These are phyloP conservation scores for Andrena praecox DNA, from an alignment of 2,888 invertebrate genomes.

Conservation along the genomic window DNA sequence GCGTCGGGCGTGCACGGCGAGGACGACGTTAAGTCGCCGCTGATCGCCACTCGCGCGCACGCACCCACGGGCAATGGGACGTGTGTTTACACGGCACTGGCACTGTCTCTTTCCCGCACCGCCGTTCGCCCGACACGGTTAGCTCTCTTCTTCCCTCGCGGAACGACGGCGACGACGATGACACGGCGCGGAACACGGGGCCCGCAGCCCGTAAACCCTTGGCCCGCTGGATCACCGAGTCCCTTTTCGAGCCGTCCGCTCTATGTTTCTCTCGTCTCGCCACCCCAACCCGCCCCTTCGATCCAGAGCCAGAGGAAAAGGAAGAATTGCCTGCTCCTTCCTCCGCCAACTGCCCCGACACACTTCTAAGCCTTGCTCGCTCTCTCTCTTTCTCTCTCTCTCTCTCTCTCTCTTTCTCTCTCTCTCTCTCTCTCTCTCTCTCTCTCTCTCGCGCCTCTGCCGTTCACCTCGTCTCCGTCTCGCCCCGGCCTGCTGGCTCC, in stretches of 20 bases:
- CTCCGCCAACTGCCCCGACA: conserved; percentile 47
- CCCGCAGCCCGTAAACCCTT: conserved; percentile 44
- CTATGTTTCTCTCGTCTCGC: conserved; percentile 43
- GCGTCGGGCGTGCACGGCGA: conserved; percentile 9
- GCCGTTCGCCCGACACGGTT: conserved; percentile 30
- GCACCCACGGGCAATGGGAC: conserved; percentile 56
- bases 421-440: conserved; percentile 17
- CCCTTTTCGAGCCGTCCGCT: conserved; percentile 26
- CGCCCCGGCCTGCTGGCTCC: neutral
- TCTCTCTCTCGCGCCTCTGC: conserved; percentile 3
- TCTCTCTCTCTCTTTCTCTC: conserved; percentile 10
- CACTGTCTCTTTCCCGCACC: conserved; percentile 50
- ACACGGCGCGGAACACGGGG: neutral
- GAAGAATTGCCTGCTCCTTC: conserved; percentile 56
- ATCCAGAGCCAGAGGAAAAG: conserved; percentile 51
- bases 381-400: conserved; percentile 22
- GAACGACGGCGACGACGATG: neutral
- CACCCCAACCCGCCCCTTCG: conserved; percentile 50
- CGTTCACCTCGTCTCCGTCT: conserved; percentile 1
- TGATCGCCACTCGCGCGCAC: conserved; percentile 60
- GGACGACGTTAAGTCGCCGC: conserved; percentile 45
- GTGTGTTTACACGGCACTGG: conserved; percentile 69
- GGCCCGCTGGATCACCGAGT: conserved; percentile 10
- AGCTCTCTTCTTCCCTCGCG: conserved; percentile 24
- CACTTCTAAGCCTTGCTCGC: conserved; percentile 51